Conservation (phyloP, 92 coral and sea anemone species). For the Porites lobata region DNA sequence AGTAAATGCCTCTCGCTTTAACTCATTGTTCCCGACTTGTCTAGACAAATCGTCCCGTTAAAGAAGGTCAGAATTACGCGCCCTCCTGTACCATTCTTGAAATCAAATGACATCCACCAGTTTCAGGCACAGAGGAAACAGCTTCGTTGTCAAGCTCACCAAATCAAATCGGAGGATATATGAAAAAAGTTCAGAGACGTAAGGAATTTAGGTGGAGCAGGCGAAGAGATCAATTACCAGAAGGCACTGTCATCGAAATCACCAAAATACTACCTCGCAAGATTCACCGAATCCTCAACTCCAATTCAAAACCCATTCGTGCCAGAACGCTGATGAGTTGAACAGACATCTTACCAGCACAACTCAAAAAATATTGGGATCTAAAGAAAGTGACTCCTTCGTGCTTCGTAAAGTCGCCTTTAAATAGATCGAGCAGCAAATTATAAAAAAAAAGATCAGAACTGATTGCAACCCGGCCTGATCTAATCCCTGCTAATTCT, state of each 20-base stretch:
- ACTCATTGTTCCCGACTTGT: too few relatives aligned
- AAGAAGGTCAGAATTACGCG: conserved; percentile 45
- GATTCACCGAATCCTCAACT: too few relatives aligned
- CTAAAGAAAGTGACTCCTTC: conserved; percentile 25
- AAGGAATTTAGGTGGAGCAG: conserved; percentile 15
- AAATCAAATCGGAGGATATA: conserved; percentile 1
- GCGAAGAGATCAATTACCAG: conserved; percentile 5
- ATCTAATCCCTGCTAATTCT: conserved; percentile 26
- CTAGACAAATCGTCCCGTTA: conserved; percentile 5
- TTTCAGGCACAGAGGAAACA: conserved; percentile 36
- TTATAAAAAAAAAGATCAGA: not conserved
- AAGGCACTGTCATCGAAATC: conserved; percentile 37
- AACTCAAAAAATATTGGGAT: conserved; percentile 33
- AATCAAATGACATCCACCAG: conserved; percentile 27
- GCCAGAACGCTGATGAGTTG: conserved; percentile 20
- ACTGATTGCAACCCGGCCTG: conserved; percentile 27
- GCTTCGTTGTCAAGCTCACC: conserved; percentile 39
- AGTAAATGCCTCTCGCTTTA: too few relatives aligned
- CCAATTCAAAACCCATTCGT: too few relatives aligned
- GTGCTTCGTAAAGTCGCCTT: conserved; percentile 32
- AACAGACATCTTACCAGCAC: conserved; percentile 28
- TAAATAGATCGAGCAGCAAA: conserved; percentile 22
- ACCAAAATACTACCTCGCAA: too few relatives aligned
- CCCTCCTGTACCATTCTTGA: conserved; percentile 59
- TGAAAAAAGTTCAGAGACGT: conserved; percentile 37